A percentile compares a stretch with the other conserved stretches of the same genome.
phyloP scores from a whole-genome alignment of 2,113 vertebrate genomes.

The Stictonetta naevosa region DNA sequence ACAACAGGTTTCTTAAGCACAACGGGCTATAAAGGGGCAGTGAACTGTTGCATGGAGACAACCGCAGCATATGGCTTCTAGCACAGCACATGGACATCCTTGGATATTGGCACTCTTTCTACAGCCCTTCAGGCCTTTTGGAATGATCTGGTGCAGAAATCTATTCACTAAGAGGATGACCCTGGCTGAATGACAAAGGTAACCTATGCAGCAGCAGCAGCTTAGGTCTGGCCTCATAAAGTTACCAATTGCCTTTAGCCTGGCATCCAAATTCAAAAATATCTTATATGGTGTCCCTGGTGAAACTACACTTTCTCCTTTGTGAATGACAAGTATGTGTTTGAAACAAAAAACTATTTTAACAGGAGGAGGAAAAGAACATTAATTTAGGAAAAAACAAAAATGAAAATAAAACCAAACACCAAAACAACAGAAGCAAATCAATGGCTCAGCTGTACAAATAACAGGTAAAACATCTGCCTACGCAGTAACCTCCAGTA shows the following conservation, averaged over 20 bases:
- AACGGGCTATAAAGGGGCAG: neutral
- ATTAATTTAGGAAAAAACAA: neutral
- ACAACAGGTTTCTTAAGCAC: conserved; percentile 7
- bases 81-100: neutral
- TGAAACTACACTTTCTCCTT: neutral
- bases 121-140: neutral
- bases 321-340: rapidly evolving
- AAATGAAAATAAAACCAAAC: too few relatives aligned
- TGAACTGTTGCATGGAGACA: neutral
- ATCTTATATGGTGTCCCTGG: neutral
- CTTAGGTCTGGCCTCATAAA: neutral
- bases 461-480: neutral
- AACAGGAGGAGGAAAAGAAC: neutral
- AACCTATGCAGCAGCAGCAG: neutral
- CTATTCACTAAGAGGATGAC: neutral
- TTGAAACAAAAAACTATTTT: neutral
- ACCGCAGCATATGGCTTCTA: conserved; percentile 32
- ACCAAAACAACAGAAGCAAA: neutral
- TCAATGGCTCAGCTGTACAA: neutral
- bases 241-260: neutral
- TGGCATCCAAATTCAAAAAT: neutral
- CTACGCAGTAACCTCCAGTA: neutral
- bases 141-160: neutral
- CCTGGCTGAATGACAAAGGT: neutral
- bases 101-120: conserved; percentile 22